Base-by-base conservation (phyloP, 2,888 invertebrate genomes). In the Pheosia tremula region DNA sequence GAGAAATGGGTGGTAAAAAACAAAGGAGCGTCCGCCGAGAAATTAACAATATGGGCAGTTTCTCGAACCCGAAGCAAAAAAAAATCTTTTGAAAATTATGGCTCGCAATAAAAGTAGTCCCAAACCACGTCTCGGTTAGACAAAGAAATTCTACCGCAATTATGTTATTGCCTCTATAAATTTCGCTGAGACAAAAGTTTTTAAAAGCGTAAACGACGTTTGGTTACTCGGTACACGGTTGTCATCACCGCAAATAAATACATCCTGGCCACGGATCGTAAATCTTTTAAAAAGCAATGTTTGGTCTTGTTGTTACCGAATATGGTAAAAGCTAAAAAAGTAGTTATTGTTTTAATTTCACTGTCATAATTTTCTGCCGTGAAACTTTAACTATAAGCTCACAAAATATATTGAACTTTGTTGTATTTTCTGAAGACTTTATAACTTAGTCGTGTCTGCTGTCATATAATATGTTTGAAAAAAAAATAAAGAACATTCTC, bases 121-220 rank as follows among this genome's bases (percentile, higher is more conserved):
- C 67, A 59, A 61, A 54, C 60, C 72, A 77, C 66, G 75, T 78
- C 79, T 76, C 78, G 66, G 75, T 73, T 77, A 85, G 73, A 88
- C 85, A 89, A 91, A 83, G 80, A 83, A 76, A 78, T 80, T 81
- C 77, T 79, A 87, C 91, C 89, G 81, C 89, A 90, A 88, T 90
- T 88, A 87, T 74, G 74, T 83, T 86, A 88, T 84, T 82, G 82
- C 85, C 78, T 75, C 83, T 85, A 88, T 89, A 90, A 90, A 88
- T 84, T 45, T 77, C 66, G 72, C 67, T 67, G 75, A 88, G 77
- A 88, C 86, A 87, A 88, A 82, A 78, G 82, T 80, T 85, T 83
- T 83, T 66, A 77, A 78, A 54, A 78, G 24, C 56, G 73, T 71
- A 74, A 77, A 76, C 68, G 61, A 60, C 74, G 77, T 75, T 81